phyloP scores from a whole-genome alignment of 2,888 invertebrate genomes.

The Desoria tigrina region DNA sequence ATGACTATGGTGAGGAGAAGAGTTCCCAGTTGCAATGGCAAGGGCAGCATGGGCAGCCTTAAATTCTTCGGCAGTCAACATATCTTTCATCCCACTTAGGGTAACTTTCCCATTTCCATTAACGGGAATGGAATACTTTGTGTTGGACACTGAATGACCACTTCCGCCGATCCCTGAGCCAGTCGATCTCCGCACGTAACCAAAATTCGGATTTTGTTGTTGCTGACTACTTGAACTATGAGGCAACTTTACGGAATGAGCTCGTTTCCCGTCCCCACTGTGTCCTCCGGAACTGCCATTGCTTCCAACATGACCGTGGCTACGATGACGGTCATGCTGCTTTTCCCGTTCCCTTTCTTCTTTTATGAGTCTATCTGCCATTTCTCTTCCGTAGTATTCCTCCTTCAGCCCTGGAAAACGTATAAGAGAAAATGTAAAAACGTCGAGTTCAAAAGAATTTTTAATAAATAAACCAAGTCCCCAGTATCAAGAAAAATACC shows the following conservation, averaged over 20 bases:
- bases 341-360: constrained; percentile 27
- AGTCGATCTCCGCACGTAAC: constrained; percentile 19
- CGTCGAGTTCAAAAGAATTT: background rate
- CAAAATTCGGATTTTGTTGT: constrained; percentile 22
- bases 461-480: too few species aligned
- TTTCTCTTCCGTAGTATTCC: constrained; percentile 49
- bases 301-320: constrained; percentile 10
- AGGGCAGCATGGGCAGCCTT: constrained; percentile 47
- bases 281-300: constrained; percentile 8
- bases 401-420: constrained; percentile 50
- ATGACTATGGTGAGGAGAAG: background rate
- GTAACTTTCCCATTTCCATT: constrained; percentile 40
- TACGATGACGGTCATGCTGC: constrained; percentile 22
- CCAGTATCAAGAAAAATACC: constrained; percentile 22
- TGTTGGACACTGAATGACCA: constrained; percentile 26
- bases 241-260: constrained; percentile 18
- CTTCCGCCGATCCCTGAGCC: constrained; percentile 28
- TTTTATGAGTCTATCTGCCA: constrained; percentile 38
- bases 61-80: constrained; percentile 50
- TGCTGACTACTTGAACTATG: constrained; percentile 14
- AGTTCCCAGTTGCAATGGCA: constrained; percentile 37
- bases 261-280: constrained; percentile 8
- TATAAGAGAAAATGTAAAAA: constrained; percentile 9
- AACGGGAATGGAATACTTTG: constrained; percentile 46
- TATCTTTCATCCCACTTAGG: constrained; percentile 38